phyloP scores from a whole-genome alignment of 2,113 vertebrate species.

The Colinus virginianus region DNA sequence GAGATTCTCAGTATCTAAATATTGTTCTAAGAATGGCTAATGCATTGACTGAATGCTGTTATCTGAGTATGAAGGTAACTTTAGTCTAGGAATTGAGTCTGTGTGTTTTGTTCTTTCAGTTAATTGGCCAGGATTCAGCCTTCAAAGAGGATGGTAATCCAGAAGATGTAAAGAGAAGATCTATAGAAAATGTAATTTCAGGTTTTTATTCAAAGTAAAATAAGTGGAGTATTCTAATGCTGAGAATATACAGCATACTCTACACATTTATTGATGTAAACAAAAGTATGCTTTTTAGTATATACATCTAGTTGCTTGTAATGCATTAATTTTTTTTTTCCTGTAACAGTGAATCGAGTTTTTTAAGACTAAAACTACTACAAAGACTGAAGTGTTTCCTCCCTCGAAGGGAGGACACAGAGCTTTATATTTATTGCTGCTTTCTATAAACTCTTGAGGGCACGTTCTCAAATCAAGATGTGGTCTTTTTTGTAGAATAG shows the following conservation, averaged over 20 bases:
- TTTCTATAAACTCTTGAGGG: neutral
- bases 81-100: conserved; percentile 10
- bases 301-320: neutral
- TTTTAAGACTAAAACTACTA: neutral
- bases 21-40: neutral
- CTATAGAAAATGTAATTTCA: conserved; percentile 61
- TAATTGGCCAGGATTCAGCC: conserved; percentile 69
- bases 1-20: neutral
- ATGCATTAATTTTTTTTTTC: neutral
- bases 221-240: neutral
- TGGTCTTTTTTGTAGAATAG: neutral
- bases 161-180: conserved; percentile 74
- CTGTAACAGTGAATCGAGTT: neutral
- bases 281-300: neutral
- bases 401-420: neutral
- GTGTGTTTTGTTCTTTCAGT: conserved; percentile 54
- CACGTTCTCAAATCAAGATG: neutral
- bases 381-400: neutral
- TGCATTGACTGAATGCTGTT: neutral
- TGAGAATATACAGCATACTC: neutral
- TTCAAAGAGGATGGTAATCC: conserved; percentile 82
- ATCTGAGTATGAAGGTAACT: neutral
- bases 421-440: neutral
- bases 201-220: neutral
- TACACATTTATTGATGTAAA: neutral